phyloP scores from a whole-genome alignment of 2,797 vertebrate genomes.

The Phylloscopus collybita region DNA sequence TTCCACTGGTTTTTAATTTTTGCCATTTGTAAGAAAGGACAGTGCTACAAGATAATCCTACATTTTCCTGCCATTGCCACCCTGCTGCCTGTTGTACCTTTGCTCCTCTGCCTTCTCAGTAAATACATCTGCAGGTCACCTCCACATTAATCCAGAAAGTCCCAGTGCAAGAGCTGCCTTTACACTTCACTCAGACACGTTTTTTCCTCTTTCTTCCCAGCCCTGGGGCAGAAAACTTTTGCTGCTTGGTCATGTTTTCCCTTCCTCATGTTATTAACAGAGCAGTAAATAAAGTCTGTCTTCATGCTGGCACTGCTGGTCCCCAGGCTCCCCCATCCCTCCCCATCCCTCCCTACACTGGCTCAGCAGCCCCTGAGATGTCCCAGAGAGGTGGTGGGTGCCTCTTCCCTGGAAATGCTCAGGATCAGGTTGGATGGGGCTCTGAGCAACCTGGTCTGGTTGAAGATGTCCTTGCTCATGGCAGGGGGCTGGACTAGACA shows the following conservation, averaged over 20 bases:
- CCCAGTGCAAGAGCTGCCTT: accelerated
- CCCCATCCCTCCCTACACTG: not conserved
- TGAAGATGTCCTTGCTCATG: not conserved
- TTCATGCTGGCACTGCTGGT: not conserved
- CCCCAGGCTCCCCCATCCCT: not conserved
- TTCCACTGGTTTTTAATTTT: not conserved
- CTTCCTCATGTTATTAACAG: not conserved
- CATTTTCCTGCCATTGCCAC: not conserved
- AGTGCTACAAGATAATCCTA: not conserved
- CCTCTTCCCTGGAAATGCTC: not conserved
- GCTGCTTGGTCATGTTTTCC: not conserved
- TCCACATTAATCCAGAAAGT: not conserved
- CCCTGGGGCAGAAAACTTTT: not conserved
- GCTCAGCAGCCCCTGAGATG: not conserved
- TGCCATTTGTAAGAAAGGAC: not conserved
- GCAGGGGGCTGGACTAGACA: not conserved
- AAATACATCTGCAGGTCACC: not conserved
- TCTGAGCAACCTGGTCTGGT: not conserved
- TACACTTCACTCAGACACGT: not conserved
- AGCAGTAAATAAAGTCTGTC: not conserved
- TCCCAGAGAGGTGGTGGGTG: not conserved
- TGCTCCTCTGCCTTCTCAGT: not conserved
- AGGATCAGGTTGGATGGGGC: accelerated
- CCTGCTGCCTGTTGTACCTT: not conserved
- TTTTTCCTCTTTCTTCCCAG: not conserved